A percentile compares a stretch with the other conserved stretches of the same genome.
Evolutionary conservation across 2,113 vertebrate species (phyloP).

Genomic region (Ascaphus truei): DNA sequence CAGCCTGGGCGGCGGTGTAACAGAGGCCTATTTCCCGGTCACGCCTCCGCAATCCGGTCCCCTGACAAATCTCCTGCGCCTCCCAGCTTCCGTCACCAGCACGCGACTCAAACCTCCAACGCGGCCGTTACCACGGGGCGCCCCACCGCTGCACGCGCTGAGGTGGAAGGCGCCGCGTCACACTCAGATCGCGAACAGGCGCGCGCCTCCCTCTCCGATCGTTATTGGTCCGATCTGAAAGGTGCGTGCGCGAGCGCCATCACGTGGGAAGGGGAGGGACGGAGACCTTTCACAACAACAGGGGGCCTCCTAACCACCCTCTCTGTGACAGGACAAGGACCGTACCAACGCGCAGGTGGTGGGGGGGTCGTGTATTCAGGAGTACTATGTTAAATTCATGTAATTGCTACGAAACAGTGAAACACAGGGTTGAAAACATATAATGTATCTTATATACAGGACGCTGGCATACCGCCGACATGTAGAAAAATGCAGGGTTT

Average conservation of each 20-base stretch:
- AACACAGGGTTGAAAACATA: too few species aligned
- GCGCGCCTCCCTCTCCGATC: background rate
- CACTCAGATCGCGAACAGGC: background rate
- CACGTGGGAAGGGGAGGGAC: too few species aligned
- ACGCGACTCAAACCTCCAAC: slow-evolving; percentile 1
- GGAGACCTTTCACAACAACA: slow-evolving; percentile 12
- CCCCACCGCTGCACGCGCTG: background rate
- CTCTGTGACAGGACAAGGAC: background rate
- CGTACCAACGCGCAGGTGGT: background rate
- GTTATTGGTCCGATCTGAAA: slow-evolving; percentile 9
- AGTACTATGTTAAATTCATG: too few species aligned
- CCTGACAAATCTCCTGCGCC: too few species aligned
- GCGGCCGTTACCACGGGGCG: slow-evolving; percentile 14
- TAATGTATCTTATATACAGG: too few species aligned
- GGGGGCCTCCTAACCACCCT: too few species aligned
- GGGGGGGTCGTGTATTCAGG: too few species aligned
- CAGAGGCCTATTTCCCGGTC: background rate
- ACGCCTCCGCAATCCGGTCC: background rate
- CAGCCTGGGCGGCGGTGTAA: too few species aligned
- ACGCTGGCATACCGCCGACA: too few species aligned
- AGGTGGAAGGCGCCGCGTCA: slow-evolving; percentile 27
- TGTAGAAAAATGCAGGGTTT: too few species aligned
- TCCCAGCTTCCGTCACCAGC: background rate
- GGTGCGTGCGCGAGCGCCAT: background rate
- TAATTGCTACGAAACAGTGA: too few species aligned